Base-by-base conservation (phyloP, 2,797 vertebrate species). In the Darevskia nairensis region DNA sequence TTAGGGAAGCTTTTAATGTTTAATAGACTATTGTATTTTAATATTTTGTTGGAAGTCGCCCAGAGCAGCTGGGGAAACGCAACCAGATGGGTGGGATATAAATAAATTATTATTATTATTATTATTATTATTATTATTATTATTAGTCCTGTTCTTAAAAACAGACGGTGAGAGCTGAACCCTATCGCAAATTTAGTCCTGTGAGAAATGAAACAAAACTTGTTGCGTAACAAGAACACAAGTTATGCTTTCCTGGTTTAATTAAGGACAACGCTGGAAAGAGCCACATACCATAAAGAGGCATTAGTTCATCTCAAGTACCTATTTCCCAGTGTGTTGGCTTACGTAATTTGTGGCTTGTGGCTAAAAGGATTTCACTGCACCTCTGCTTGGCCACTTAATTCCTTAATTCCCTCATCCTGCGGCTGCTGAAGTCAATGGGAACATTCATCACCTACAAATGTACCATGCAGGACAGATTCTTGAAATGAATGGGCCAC, bases 401-500 rank as follows among this genome's bases (percentile, higher is more conserved):
- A 91, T 25, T 89, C 84, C 32, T 41, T 77, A 83, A 92, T 35
- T 35, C 35, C 35, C 46, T 80, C 80, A 27, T 86, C 78, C 75
- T 88, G 75, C 55, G 89, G 69, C 88, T 78, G 77, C 83, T 89
- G 90, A 91, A 90, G 50, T 76, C 86, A 82, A 91, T 75, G 91
- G 81, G 86, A 88, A 35, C 46, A 89, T 85, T 85, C 86, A 39
- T 83, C 89, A 91, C 87, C 69, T 17, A 76, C 86, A 27, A 69
- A 69, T 69, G 29, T 10, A 50, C 39, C 76, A 77, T 39, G 1
- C 41, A 64, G 89, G 80, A 25, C 75, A 90, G 66, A 44, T 21
- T 87, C 90, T 89, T 91, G 86, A 92, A 93, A 61, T 80, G 46
- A 90, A 86, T 41, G n/a, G 55, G 89, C 82, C 66, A 87, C 59